Percentiles rank a stretch among this genome's conserved stretches.
Conservation (phyloP, 2,113 vertebrate species). For the Lophotis ruficrista region DNA sequence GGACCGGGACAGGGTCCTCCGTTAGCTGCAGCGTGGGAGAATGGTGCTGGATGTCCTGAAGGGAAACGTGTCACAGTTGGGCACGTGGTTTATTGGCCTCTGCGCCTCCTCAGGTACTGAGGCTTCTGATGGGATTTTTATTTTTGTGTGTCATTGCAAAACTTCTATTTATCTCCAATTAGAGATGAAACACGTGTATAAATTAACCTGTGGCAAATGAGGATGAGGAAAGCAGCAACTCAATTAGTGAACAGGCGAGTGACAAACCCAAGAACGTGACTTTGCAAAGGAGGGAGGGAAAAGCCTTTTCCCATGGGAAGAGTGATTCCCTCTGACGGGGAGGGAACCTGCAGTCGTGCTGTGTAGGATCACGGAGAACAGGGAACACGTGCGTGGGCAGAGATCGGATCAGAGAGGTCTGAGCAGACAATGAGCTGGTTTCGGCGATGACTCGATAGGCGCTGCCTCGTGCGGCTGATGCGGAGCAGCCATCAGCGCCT, state of each 20-base stretch:
- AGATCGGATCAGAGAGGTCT: neutral
- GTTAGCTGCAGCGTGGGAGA: neutral
- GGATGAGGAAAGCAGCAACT: neutral
- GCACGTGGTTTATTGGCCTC: rapidly evolving
- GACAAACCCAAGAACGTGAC: neutral
- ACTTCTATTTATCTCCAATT: slow-evolving; percentile 53
- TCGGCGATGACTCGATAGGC: too few species aligned
- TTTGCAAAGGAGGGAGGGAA: too few species aligned
- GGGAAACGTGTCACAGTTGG: neutral
- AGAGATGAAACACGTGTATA: slow-evolving; percentile 44
- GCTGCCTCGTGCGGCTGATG: too few species aligned
- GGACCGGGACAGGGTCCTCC: too few species aligned
- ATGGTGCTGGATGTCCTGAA: neutral
- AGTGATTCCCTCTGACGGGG: neutral
- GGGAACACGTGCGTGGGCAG: neutral
- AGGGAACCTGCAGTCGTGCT: neutral
- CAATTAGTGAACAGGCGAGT: neutral
- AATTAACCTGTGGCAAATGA: neutral
- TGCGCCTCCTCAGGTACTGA: slow-evolving; percentile 6
- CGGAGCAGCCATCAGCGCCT: neutral
- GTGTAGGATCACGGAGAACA: neutral
- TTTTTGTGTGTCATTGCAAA: slow-evolving; percentile 11
- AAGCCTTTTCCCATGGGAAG: neutral
- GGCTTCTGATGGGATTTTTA: slow-evolving; percentile 57
- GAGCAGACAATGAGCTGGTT: too few species aligned